phyloP scores from a whole-genome alignment of 2,797 vertebrate genomes.

The Galagoides demidoff region DNA sequence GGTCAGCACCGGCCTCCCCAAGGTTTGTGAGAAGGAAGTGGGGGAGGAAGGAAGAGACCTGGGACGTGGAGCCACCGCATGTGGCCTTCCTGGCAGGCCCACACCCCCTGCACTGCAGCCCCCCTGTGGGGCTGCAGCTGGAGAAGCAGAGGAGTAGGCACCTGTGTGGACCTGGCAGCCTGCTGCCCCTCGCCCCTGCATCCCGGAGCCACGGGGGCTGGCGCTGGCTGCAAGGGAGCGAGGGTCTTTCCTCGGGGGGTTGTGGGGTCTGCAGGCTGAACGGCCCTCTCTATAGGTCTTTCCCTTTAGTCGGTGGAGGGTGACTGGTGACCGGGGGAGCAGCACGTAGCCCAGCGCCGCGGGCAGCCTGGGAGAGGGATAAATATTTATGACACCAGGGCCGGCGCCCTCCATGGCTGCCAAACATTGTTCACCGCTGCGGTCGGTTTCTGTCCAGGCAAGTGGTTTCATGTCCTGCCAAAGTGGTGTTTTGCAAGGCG shows the following conservation, averaged over 20 bases:
- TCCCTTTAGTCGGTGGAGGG: not conserved
- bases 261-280: not conserved
- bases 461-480: constrained; percentile 85
- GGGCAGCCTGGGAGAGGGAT: constrained; percentile 32
- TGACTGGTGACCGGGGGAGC: fast-evolving
- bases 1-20: not conserved
- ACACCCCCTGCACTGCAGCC: no score
- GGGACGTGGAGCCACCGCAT: fast-evolving
- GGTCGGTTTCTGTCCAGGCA: constrained; percentile 59
- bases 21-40: not conserved
- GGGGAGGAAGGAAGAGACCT: no score
- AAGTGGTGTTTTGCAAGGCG: not conserved
- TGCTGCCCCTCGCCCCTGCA: fast-evolving
- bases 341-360: not conserved
- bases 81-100: not conserved
- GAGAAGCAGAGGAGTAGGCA: not conserved
- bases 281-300: not conserved
- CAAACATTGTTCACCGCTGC: constrained; percentile 57
- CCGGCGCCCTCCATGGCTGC: constrained; percentile 55
- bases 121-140: no score
- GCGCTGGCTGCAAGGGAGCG: not conserved
- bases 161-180: fast-evolving
- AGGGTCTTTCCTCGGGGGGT: not conserved
- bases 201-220: not conserved
- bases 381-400: constrained; percentile 79